Conservation (phyloP, 1,140 invertebrate species). For the Littorina saxatilis region DNA sequence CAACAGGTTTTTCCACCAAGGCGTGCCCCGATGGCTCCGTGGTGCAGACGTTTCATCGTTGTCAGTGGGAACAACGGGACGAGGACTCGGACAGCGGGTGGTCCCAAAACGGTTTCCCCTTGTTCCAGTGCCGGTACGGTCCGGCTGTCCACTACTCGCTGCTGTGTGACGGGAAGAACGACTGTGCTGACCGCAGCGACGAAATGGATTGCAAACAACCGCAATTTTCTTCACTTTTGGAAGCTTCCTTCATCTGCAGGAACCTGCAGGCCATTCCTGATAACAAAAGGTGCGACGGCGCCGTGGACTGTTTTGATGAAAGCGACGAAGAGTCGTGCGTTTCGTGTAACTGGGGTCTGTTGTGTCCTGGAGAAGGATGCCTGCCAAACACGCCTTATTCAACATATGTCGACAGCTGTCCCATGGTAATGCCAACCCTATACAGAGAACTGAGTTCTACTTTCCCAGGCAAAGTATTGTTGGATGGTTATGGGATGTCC, state of each 20-base stretch:
- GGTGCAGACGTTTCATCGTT: slow-evolving; percentile 12
- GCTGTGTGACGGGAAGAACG: slow-evolving; percentile 35
- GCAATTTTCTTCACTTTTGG: neutral
- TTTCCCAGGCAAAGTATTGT: slow-evolving; percentile 4
- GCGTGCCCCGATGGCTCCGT: neutral
- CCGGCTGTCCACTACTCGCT: slow-evolving; percentile 13
- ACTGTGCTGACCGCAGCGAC: slow-evolving; percentile 35
- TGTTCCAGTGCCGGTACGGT: neutral
- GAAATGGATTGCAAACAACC: slow-evolving; percentile 10
- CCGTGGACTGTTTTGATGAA: slow-evolving; percentile 40
- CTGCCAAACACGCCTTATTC: neutral
- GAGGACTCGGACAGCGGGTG: neutral
- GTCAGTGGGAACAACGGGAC: neutral
- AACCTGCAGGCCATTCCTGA: neutral
- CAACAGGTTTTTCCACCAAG: neutral
- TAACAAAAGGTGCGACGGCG: slow-evolving; percentile 15
- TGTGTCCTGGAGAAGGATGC: slow-evolving; percentile 24
- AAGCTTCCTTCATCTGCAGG: slow-evolving; percentile 15
- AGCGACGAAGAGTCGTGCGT: slow-evolving; percentile 42
- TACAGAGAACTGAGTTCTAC: neutral
- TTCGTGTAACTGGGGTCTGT: slow-evolving; percentile 3
- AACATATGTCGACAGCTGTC: slow-evolving; percentile 4
- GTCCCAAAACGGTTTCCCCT: neutral
- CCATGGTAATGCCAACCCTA: neutral
- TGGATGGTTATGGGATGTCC: slow-evolving; percentile 42